These are phyloP conservation scores for Diploptera punctata DNA, from an alignment of 2,888 invertebrate species.

Conservation along the genomic window DNA sequence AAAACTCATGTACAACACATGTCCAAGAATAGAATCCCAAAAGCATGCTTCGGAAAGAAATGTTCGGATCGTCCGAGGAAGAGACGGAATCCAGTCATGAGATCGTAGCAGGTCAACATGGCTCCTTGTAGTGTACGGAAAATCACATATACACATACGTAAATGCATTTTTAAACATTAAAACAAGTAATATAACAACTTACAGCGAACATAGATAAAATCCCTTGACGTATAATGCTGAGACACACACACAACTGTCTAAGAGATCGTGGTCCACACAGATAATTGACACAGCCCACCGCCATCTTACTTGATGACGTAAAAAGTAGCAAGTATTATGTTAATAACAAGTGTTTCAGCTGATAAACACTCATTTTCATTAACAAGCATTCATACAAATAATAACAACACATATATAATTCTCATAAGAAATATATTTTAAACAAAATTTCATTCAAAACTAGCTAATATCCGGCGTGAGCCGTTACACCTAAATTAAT, in stretches of 20 bases:
- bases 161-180: neutral
- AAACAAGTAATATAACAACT: neutral
- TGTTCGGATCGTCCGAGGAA: too few species aligned
- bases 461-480: too few species aligned
- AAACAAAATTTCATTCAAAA: too few species aligned
- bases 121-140: neutral
- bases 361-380: too few species aligned
- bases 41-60: too few species aligned
- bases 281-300: slow-evolving; percentile 4
- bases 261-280: slow-evolving; percentile 14
- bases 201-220: neutral
- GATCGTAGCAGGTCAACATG: neutral
- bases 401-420: too few species aligned
- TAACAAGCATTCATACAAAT: too few species aligned
- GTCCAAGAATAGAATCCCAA: too few species aligned
- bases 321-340: neutral
- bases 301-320: neutral
- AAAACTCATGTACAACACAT: too few species aligned
- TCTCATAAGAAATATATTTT: too few species aligned
- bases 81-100: too few species aligned
- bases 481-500: too few species aligned
- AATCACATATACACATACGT: neutral
- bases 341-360: neutral
- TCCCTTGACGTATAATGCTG: neutral
- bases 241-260: neutral